Conservation (phyloP, 2,113 vertebrate species). For the Cercopithecus mona region DNA sequence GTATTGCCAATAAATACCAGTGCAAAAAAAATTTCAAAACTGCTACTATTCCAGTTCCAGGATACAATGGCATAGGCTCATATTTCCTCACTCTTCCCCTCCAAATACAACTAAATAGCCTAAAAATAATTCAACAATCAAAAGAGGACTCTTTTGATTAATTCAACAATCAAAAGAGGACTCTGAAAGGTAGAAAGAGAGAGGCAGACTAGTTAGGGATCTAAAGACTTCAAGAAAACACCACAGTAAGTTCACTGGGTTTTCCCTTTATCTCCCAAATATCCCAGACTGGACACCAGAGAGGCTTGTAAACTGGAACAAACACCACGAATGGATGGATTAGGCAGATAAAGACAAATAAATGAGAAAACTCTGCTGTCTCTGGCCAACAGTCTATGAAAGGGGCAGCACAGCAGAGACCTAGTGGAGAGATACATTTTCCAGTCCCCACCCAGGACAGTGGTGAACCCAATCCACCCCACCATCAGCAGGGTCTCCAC, state of each 20-base stretch:
- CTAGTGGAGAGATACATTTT: background rate
- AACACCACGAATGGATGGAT: background rate
- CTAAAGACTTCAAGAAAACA: background rate
- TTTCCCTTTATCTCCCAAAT: background rate
- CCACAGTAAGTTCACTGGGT: background rate
- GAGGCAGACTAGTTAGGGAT: background rate
- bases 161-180: background rate
- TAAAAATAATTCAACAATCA: conserved; percentile 1
- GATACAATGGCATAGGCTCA: background rate
- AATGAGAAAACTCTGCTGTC: background rate
- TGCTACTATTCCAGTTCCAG: background rate
- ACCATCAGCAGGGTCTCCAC: background rate
- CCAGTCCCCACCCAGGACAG: background rate
- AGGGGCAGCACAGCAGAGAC: background rate
- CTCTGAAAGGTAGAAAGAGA: background rate
- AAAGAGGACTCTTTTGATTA: background rate
- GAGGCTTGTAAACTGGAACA: background rate
- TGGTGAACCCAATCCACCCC: background rate
- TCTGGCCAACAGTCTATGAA: background rate
- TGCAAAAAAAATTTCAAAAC: background rate
- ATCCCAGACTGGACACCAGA: background rate
- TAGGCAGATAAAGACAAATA: background rate
- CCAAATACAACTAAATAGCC: background rate
- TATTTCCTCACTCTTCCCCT: background rate
- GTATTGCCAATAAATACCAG: background rate